Evolutionary conservation across 2,113 vertebrate genomes (phyloP).

Genomic region (Scomber colias): DNA sequence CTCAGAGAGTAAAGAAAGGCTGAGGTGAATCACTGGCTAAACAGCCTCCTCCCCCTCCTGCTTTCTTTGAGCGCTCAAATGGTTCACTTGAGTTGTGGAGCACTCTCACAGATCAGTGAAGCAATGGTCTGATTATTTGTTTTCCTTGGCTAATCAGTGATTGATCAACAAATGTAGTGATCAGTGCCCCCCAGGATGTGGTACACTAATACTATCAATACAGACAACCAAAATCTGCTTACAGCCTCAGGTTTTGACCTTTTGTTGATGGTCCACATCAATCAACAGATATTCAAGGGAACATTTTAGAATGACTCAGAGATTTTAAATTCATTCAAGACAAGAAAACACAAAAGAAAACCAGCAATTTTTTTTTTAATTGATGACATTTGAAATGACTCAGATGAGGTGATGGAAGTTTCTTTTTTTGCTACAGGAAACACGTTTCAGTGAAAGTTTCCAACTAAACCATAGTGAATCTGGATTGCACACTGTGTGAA

Average conservation of each 20-base stretch:
- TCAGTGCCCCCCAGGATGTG: background rate
- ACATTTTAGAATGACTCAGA: background rate
- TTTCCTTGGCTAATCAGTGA: slow-evolving; percentile 58
- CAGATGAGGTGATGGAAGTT: slow-evolving; percentile 21
- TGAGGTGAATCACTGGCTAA: slow-evolving; percentile 70
- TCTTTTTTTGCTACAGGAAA: slow-evolving; percentile 11
- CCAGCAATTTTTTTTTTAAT: background rate
- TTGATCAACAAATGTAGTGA: slow-evolving; percentile 53
- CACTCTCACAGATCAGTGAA: slow-evolving; percentile 12
- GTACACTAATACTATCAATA: background rate
- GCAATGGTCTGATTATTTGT: slow-evolving; percentile 35
- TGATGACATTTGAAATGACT: slow-evolving; percentile 28
- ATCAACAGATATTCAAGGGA: background rate
- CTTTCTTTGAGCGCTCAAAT: slow-evolving; percentile 44
- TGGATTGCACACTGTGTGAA: slow-evolving; percentile 18
- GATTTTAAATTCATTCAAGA: background rate
- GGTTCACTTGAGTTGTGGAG: slow-evolving; percentile 53
- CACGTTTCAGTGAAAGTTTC: slow-evolving; percentile 16
- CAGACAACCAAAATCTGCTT: slow-evolving; percentile 13
- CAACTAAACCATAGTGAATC: slow-evolving; percentile 13
- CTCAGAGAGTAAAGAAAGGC: slow-evolving; percentile 60
- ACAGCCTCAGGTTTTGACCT: slow-evolving; percentile 12
- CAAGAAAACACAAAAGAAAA: background rate
- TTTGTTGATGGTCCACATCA: slow-evolving; percentile 8
- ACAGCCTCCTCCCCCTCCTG: slow-evolving; percentile 28